Evolutionary conservation across 2,888 invertebrate species (phyloP).

Genomic region (Psylliodes chrysocephalus): DNA sequence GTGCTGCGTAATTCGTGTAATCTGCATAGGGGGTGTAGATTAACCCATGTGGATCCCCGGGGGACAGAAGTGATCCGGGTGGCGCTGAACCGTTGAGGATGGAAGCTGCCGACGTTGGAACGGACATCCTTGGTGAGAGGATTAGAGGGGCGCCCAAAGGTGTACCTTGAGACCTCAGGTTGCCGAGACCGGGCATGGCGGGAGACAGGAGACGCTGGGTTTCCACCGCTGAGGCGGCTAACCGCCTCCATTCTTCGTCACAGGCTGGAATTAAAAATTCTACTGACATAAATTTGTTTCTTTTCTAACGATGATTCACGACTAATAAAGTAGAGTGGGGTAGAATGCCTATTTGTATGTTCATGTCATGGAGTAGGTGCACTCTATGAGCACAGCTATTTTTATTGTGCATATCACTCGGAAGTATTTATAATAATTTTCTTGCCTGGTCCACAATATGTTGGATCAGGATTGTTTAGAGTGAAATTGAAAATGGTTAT

Average conservation of each 20-base stretch:
- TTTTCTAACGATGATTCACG: background rate
- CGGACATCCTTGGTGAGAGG: constrained; percentile 89
- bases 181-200: constrained; percentile 73
- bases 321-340: too few relatives aligned
- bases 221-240: constrained; percentile 81
- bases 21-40: constrained; percentile 91
- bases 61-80: constrained; percentile 62
- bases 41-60: constrained; percentile 75
- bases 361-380: too few relatives aligned
- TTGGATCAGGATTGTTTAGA: too few relatives aligned
- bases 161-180: constrained; percentile 74
- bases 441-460: too few relatives aligned
- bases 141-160: constrained; percentile 93
- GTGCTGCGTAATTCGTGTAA: constrained; percentile 90
- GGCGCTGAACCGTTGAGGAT: constrained; percentile 74
- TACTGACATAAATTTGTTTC: constrained; percentile 16
- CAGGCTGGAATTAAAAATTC: constrained; percentile 62
- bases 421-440: too few relatives aligned
- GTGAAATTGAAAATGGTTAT: too few relatives aligned
- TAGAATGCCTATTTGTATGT: too few relatives aligned
- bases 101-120: constrained; percentile 79
- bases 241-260: constrained; percentile 84
- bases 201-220: constrained; percentile 78
- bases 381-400: too few relatives aligned
- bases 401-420: too few relatives aligned